Evolutionary conservation across 1,140 invertebrate genomes (phyloP).

Genomic region (Caerostris darwini): DNA sequence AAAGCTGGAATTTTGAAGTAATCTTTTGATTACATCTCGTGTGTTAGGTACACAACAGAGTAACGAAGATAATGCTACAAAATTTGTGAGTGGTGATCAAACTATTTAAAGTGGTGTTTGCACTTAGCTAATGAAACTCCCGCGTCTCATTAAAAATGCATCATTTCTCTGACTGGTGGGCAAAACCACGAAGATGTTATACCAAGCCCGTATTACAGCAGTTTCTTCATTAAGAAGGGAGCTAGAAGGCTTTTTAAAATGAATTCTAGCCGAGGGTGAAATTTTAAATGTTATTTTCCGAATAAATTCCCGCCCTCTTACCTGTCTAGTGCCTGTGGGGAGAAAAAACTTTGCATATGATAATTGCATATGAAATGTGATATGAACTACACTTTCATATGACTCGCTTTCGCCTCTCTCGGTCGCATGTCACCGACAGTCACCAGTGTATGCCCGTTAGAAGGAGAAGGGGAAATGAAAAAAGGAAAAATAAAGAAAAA

Average conservation of each 20-base stretch:
- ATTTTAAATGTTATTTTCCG: constrained; percentile 72
- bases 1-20: constrained; percentile 35
- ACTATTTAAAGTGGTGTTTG: constrained; percentile 67
- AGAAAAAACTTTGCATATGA: constrained; percentile 66
- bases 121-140: constrained; percentile 73
- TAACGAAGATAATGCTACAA: constrained; percentile 35
- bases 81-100: constrained; percentile 50
- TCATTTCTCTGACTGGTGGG: constrained; percentile 54
- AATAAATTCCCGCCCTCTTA: constrained; percentile 32
- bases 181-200: constrained; percentile 60
- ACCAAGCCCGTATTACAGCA: not conserved
- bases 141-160: constrained; percentile 71
- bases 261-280: constrained; percentile 57
- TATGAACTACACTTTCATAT: constrained; percentile 29
- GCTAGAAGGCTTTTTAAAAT: constrained; percentile 67
- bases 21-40: constrained; percentile 61
- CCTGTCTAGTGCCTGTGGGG: constrained; percentile 13
- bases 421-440: constrained; percentile 4
- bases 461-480: not conserved
- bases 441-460: not conserved
- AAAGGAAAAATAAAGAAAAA: constrained; percentile 20
- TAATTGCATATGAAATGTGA: constrained; percentile 71
- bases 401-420: not conserved
- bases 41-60: constrained; percentile 32
- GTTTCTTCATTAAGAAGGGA: constrained; percentile 64